Conservation (phyloP, 2,113 vertebrate genomes). For the Myotis davidii region DNA sequence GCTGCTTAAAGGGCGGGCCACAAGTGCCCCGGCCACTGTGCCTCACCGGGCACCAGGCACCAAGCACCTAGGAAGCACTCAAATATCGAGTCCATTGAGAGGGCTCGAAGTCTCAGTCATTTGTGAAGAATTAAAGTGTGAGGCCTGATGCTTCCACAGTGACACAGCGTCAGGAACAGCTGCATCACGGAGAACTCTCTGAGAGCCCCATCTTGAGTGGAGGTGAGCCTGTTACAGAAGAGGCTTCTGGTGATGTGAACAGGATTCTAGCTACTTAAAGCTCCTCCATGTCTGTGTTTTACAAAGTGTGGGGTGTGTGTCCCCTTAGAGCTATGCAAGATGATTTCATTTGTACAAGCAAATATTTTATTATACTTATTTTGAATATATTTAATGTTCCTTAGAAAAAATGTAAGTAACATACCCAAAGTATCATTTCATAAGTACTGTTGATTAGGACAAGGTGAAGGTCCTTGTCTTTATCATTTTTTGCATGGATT, state of each 20-base stretch:
- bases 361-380: slow-evolving; percentile 2
- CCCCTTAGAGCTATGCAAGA: not conserved
- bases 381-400: slow-evolving; percentile 15
- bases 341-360: not conserved
- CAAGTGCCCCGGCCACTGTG: not conserved
- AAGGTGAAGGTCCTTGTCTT: not conserved
- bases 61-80: not conserved
- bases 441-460: not conserved
- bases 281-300: not conserved
- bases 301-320: not conserved
- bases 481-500: not conserved
- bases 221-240: not conserved
- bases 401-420: slow-evolving; percentile 15
- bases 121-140: slow-evolving; percentile 8
- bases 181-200: not conserved
- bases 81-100: not conserved
- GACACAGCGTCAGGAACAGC: not conserved
- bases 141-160: not conserved
- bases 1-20: not conserved
- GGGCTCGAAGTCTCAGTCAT: not conserved
- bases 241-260: not conserved
- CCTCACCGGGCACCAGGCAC: not conserved
- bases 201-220: not conserved
- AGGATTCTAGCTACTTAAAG: not conserved
- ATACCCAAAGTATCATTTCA: slow-evolving; percentile 13